phyloP scores from a whole-genome alignment of 2,797 vertebrate species.

The Setipinna tenuifilis region DNA sequence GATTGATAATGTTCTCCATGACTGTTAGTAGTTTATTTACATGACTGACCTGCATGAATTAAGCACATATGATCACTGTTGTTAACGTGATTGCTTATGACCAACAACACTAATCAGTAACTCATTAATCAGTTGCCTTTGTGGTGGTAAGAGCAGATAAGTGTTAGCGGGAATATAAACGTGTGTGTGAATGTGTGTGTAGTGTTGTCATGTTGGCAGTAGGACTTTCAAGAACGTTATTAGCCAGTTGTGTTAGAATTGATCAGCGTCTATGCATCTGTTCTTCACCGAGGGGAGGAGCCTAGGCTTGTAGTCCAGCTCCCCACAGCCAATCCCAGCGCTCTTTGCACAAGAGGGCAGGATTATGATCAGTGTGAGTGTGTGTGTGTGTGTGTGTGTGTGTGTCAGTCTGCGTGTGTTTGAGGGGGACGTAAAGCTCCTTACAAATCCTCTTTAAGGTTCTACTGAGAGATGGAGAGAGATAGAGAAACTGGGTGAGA shows the following conservation, averaged over 20 bases:
- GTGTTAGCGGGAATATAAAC: too few relatives aligned
- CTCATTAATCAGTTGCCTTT: not conserved
- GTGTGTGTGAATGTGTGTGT: not conserved
- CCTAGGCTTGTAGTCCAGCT: not conserved
- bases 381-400: conserved; percentile 35
- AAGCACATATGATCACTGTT: not conserved
- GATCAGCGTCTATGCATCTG: not conserved
- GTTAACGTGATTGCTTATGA: not conserved
- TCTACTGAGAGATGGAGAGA: conserved; percentile 39
- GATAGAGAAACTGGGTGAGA: conserved; percentile 8
- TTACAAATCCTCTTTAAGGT: conserved; percentile 70
- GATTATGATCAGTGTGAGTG: conserved; percentile 47
- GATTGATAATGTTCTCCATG: not conserved
- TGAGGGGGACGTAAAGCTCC: conserved; percentile 57
- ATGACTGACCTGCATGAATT: not conserved
- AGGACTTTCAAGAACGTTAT: not conserved
- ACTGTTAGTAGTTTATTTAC: not conserved
- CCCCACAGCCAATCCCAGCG: conserved; percentile 35
- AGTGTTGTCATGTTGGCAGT: not conserved
- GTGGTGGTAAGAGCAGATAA: not conserved
- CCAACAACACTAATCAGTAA: not conserved
- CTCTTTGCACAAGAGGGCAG: conserved; percentile 35
- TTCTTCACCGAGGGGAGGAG: not conserved
- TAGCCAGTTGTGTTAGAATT: not conserved
- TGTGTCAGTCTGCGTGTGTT: not conserved